Percentiles rank a stretch among this genome's conserved stretches.
These are phyloP conservation scores for Scytalopus superciliaris DNA, from an alignment of 2,113 vertebrate species.

Conservation along the genomic window DNA sequence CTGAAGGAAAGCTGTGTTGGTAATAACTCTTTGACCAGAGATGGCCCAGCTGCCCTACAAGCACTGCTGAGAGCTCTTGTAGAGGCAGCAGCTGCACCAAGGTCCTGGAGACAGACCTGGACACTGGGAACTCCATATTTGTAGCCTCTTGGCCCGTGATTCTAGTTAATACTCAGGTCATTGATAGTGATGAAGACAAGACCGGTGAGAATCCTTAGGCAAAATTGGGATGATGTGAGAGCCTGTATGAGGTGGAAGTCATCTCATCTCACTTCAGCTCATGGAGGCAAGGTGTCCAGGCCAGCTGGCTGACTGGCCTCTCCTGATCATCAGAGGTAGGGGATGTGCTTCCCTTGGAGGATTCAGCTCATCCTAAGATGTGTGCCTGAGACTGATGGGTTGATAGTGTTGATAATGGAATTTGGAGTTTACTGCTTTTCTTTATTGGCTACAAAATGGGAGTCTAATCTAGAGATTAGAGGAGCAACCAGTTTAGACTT, in stretches of 20 bases:
- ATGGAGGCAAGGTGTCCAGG: not conserved
- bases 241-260: not conserved
- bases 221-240: not conserved
- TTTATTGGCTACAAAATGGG: not conserved
- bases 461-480: not conserved
- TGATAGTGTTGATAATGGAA: not conserved
- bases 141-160: not conserved
- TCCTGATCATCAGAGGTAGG: not conserved
- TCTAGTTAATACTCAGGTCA: not conserved
- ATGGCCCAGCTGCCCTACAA: not conserved
- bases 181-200: not conserved
- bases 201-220: not conserved
- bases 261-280: not conserved
- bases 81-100: not conserved
- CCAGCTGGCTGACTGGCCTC: not conserved
- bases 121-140: not conserved
- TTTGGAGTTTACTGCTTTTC: not conserved
- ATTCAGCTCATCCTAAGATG: not conserved
- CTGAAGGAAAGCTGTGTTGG: not conserved
- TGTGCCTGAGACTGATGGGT: not conserved
- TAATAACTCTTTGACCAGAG: not conserved
- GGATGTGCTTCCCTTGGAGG: not conserved
- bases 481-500: not conserved
- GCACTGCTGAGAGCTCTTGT: not conserved
- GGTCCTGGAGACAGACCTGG: not conserved